Evolutionary conservation across 2,888 invertebrate genomes (phyloP).

Genomic region (Tipula helvola): DNA sequence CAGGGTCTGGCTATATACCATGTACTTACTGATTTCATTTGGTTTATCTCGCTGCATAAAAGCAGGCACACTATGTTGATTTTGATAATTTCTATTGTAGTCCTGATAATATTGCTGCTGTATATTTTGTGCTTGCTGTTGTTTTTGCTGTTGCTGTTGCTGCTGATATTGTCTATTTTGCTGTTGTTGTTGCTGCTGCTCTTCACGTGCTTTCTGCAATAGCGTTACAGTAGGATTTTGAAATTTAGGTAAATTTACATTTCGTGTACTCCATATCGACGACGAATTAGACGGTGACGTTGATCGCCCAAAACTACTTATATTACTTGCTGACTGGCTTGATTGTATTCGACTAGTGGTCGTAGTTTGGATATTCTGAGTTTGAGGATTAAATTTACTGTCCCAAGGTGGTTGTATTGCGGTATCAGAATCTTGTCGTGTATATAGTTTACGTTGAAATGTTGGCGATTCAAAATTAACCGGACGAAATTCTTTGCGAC

Average conservation of each 20-base stretch:
- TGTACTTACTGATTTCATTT: slow-evolving; percentile 44
- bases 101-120: background rate
- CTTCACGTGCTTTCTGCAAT: slow-evolving; percentile 62
- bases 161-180: background rate
- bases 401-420: slow-evolving; percentile 23
- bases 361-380: background rate
- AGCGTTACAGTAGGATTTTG: slow-evolving; percentile 81
- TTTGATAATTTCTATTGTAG: background rate
- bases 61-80: background rate
- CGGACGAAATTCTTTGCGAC: slow-evolving; percentile 67
- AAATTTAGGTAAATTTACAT: slow-evolving; percentile 49
- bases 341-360: slow-evolving; percentile 29
- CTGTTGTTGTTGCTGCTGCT: background rate
- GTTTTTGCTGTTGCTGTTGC: background rate
- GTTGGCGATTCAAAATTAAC: slow-evolving; percentile 62
- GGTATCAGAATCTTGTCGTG: slow-evolving; percentile 20
- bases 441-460: slow-evolving; percentile 36
- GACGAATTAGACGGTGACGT: slow-evolving; percentile 5
- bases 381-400: slow-evolving; percentile 10
- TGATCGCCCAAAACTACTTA: slow-evolving; percentile 31
- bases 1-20: background rate
- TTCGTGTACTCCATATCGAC: background rate
- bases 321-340: slow-evolving; percentile 47
- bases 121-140: background rate
- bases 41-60: slow-evolving; percentile 32